phyloP scores from a whole-genome alignment of 2,113 vertebrate species.

The Pleuronectes platessa region DNA sequence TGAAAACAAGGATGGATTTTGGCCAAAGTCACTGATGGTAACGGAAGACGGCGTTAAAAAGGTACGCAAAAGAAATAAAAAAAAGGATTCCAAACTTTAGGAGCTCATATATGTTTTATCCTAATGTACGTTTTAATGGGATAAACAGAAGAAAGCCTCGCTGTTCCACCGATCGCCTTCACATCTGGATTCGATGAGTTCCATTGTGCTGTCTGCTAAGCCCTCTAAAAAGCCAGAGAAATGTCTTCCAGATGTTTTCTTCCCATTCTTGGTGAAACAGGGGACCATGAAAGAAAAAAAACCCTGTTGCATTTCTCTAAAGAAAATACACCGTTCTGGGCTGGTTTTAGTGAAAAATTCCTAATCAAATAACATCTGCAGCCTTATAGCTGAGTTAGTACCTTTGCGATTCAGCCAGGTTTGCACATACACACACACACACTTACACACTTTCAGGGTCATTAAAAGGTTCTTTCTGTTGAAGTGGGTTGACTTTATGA shows the following conservation, averaged over 20 bases:
- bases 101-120: constrained; percentile 44
- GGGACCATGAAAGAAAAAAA: constrained; percentile 68
- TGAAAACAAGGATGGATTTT: constrained; percentile 66
- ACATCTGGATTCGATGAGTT: constrained; percentile 83
- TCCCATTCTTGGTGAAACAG: constrained; percentile 75
- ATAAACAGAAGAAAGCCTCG: constrained; percentile 54
- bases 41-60: not conserved
- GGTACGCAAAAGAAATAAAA: constrained; percentile 9
- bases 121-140: constrained; percentile 37
- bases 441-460: constrained; percentile 29
- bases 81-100: not conserved
- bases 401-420: constrained; percentile 32
- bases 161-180: constrained; percentile 68
- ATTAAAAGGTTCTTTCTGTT: constrained; percentile 65
- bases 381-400: constrained; percentile 41
- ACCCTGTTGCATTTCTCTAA: constrained; percentile 69
- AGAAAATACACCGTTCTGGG: constrained; percentile 70
- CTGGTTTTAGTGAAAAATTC: constrained; percentile 59
- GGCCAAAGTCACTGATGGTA: constrained; percentile 35
- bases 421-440: constrained; percentile 13
- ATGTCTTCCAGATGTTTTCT: constrained; percentile 86
- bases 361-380: constrained; percentile 63
- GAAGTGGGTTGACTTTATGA: constrained; percentile 52
- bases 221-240: constrained; percentile 76
- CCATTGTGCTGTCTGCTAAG: constrained; percentile 83